phyloP scores from a whole-genome alignment of 2,888 invertebrate genomes.

The Habroteleia sp. region DNA sequence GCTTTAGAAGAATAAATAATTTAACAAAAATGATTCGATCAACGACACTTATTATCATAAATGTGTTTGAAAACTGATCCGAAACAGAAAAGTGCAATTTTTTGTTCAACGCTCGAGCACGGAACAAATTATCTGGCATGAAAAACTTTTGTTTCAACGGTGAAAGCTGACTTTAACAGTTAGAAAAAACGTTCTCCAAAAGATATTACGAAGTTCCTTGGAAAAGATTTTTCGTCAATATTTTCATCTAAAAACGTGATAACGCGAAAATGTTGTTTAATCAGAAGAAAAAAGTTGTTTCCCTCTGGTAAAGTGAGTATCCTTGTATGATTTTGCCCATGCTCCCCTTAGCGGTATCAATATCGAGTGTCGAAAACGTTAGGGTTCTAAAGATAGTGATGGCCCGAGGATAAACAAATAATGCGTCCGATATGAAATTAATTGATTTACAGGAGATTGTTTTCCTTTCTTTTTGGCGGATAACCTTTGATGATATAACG shows the following conservation, averaged over 20 bases:
- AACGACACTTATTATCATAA: constrained; percentile 39
- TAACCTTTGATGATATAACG: too few species aligned
- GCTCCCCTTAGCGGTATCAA: constrained; percentile 28
- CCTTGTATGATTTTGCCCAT: constrained; percentile 36
- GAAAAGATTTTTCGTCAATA: constrained; percentile 53
- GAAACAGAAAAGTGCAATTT: constrained; percentile 36
- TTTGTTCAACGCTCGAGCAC: constrained; percentile 25
- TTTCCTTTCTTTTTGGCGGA: too few species aligned
- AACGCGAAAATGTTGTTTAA: constrained; percentile 59
- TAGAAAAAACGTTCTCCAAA: constrained; percentile 36
- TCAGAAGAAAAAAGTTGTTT: constrained; percentile 54
- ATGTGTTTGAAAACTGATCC: constrained; percentile 30
- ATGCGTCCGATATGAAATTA: constrained; percentile 10
- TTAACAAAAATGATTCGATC: constrained; percentile 21
- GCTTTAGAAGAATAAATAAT: constrained; percentile 6
- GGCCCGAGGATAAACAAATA: background rate
- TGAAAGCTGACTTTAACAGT: constrained; percentile 46
- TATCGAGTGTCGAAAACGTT: constrained; percentile 23
- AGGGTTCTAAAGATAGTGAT: constrained; percentile 19
- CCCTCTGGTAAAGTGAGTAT: constrained; percentile 44
- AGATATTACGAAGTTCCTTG: constrained; percentile 49
- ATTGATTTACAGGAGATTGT: background rate
- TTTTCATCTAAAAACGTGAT: constrained; percentile 60
- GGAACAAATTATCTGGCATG: constrained; percentile 45
- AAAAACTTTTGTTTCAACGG: constrained; percentile 51